Base-by-base conservation (phyloP, 2,797 vertebrate genomes). In the Enteromius paludinosus region DNA sequence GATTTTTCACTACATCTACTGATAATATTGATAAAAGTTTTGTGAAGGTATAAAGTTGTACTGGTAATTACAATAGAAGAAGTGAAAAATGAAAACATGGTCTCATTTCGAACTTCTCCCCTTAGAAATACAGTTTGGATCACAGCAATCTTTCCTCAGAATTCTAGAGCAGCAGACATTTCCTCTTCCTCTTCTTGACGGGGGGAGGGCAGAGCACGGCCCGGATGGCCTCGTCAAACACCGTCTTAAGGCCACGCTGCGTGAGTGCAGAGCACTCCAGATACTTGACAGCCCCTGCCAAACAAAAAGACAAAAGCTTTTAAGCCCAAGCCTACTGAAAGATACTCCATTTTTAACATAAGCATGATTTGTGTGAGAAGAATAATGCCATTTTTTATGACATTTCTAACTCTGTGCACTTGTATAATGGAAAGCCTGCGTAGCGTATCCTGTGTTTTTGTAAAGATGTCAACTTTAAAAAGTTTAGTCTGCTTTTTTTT, bases 211-310 rank as follows among this genome's bases (percentile, higher is more conserved):
- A 98, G 79, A 99, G 96, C 38, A 99, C 97, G 0, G 98, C 98
- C 88, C 97, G 94, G 81, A 99, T 99, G n/a, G 98, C 98, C 94
- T 99, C 98, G 1, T 99, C 98, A 70, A 99, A 99, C 94, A 99
- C 97, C 52, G 98, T 98, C 95, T 99, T 99, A 92, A 99, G 97
- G 92, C 97, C 98, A 71, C 97, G 94, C 92, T 99, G 98, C 0
- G 98, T 99, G 87, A 99, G 94, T 33, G 98, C 98, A 0, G 98
- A 99, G 91, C 98, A 99, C 90, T 99, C 98, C 80, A 99, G 94
- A 90, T 99, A 99, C 83, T 99, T 99, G 76, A 99, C 98, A 5
- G 97, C 96, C 86, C 95, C 98, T 99, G 90, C 5, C 52, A 20
- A 84, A 86, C 74, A 83, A 81, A 80, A 6, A 78, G 4, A 4